phyloP scores from a whole-genome alignment of 2,113 vertebrate species.

The Phodopus roborovskii region DNA sequence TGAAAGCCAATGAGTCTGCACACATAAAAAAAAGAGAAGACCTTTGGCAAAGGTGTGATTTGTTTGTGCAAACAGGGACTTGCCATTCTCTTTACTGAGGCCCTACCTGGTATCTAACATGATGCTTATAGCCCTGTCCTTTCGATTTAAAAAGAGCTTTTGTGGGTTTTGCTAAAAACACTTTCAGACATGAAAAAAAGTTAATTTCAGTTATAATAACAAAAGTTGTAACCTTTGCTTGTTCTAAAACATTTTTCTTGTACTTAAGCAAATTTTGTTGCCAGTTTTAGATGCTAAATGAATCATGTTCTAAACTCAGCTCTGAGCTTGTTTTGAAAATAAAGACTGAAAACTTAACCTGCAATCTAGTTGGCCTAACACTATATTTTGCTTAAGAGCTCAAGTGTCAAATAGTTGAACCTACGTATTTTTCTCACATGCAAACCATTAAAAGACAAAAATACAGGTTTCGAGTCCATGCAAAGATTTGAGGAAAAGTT shows the following conservation, averaged over 20 bases:
- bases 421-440: constrained; percentile 70
- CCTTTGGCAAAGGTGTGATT: background rate
- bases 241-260: constrained; percentile 55
- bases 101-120: background rate
- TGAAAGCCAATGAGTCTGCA: background rate
- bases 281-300: constrained; percentile 7
- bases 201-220: constrained; percentile 41
- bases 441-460: constrained; percentile 79
- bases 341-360: constrained; percentile 69
- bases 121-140: background rate
- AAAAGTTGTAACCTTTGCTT: background rate
- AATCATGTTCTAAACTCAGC: constrained; percentile 64
- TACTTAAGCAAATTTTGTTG: constrained; percentile 49
- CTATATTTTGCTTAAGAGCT: constrained; percentile 65
- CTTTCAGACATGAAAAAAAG: background rate
- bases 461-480: constrained; percentile 74
- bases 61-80: background rate
- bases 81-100: background rate
- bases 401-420: constrained; percentile 69
- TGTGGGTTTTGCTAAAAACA: constrained; percentile 38
- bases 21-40: background rate
- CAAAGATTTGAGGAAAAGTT: constrained; percentile 74
- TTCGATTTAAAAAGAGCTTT: background rate
- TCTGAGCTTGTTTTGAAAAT: constrained; percentile 67
- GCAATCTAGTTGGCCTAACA: constrained; percentile 53